Evolutionary conservation across 2,888 invertebrate species (phyloP), one percentile per base, ranked within the genome.

Genomic region (Stegophylla sp.): DNA sequence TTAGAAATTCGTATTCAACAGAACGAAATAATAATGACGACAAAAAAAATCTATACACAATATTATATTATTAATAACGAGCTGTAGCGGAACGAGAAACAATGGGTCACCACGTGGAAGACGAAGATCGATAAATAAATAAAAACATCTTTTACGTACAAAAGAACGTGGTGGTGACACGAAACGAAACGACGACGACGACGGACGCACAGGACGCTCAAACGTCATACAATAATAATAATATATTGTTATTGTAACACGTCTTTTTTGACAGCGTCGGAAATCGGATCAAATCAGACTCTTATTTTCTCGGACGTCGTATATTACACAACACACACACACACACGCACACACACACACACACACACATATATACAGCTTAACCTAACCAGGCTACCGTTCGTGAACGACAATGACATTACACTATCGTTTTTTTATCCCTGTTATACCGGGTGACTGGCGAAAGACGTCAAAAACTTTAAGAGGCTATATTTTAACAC

Each of bases 101-200:
- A 51, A 69, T 69, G 69, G 28, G n/a, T n/a, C n/a, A n/a, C n/a
- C 10, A 51, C 28, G 51, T 51, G 51, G 13, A 28, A 26, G 51
- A 51, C 17, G 7, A 51, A 15, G n/a, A 51, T 69, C 51, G 34
- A 69, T 69, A 51, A 69, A 69, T 69, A 51, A 69, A 69, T 69
- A 69, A 69, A 34, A 51, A 69, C 3, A 23, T 10, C 10, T 10
- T 56, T 20, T 3, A 7, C 12, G n/a, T 5, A 13, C 26, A 10
- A 13, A 28, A 7, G 28, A 17, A 51, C 23, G 23, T 10, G 7
- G 12, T 12, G 43, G 15, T 34, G 3, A 67, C 28, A n/a, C 28
- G 51, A 15, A n/a, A n/a, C 28, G 28, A 28, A 12, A 26, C 17
- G 45, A 1, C 12, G 20, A 45, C 23, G 9, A 56, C 17, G 61